Evolutionary conservation across 64 coral and sea anemone species (phyloP), one percentile per base, ranked within the genome.

Genomic region (Catalaphyllia jardinei): DNA sequence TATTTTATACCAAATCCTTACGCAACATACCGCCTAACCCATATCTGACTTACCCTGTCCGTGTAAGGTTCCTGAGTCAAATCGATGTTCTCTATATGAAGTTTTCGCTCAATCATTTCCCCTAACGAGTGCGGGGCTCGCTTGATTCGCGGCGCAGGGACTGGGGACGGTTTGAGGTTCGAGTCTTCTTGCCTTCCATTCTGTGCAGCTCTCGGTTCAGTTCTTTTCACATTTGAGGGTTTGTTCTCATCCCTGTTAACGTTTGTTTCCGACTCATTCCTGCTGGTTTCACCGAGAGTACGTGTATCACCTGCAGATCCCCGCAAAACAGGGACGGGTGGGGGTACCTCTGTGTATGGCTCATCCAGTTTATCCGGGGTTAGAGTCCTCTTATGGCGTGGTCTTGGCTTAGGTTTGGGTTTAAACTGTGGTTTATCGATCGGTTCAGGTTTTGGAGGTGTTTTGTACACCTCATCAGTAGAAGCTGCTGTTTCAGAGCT

Each of bases 31-130:
- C n/a, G n/a, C n/a, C n/a, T n/a, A n/a, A 57, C 16, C 8, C 8
- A 8, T 10, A 29, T 25, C 3, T 17, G 8, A 94, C 93, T 93
- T 90, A 98, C 96, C 19, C 50, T 30, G 24, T 89, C 83, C 39
- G 96, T 85, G 71, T 98, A 98, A 9, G 96, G 96, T 62, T 64
- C 31, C 50, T 95, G 93, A 38, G 90, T 88, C 15, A 98, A 75
- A 91, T 98, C 92, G 78, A 98, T 98, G 57, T 86, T 87, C 83
- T 98, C 96, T 72, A 95, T 86, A 39, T 91, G 77, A 52, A 98
- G 90, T 65, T 91, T 82, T 75, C 88, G 87, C 76, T 98, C 96
- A 83, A 98, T 88, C 89, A 98, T 87, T 75, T 96, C 93, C 11
- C 73, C 77, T 29, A 98, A 83, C 16, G 93, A 96, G 54, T 96